Base-by-base conservation (phyloP, 2,113 vertebrate species). In the Percopsis transmontana region DNA sequence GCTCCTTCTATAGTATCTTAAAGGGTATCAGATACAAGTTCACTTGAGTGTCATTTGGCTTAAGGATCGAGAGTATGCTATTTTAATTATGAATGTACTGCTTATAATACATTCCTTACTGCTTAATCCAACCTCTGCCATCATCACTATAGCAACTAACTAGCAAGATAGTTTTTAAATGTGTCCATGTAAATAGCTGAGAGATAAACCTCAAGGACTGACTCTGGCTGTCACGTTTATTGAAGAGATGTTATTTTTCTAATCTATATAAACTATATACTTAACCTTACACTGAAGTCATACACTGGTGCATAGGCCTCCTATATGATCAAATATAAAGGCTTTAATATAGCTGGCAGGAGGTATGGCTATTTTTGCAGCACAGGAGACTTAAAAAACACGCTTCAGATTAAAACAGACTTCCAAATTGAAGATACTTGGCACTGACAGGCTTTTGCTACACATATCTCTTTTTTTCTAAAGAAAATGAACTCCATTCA, bases 321-420 rank as follows among this genome's bases (percentile, higher is more conserved):
- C 70, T 63, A 66, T 63, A 2, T 61, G 53, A 66, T 66, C 68
- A 53, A 61, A 77, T 83, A 70, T 72, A 63, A n/a, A 77, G 7
- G 18, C 52, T 83, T 78, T 60, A 72, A 60, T 79, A 59, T 12
- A 24, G 16, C 53, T 40, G 67, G 48, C 42, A 38, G 42, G 66
- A 54, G 39, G 18, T 3, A 21, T 40, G 0, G 13, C 15, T 57
- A 47, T 58, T 71, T 58, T 39, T 45, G 56, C 67, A 50, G 39
- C 57, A 58, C 45, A 16, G 18, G 20, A 56, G 44, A 45, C 68
- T 5, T 39, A 38, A 55, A 33, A 55, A n/a, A 8, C 63, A 48
- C 15, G 56, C 9, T 44, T 55, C 23, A 60, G 58, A n/a, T 59
- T 57, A 45, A 15, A 19, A 23, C 2, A 52, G 61, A 66, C n/a